Evolutionary conservation across 2,888 invertebrate genomes (phyloP).

Genomic region (Cylloceria caligata): DNA sequence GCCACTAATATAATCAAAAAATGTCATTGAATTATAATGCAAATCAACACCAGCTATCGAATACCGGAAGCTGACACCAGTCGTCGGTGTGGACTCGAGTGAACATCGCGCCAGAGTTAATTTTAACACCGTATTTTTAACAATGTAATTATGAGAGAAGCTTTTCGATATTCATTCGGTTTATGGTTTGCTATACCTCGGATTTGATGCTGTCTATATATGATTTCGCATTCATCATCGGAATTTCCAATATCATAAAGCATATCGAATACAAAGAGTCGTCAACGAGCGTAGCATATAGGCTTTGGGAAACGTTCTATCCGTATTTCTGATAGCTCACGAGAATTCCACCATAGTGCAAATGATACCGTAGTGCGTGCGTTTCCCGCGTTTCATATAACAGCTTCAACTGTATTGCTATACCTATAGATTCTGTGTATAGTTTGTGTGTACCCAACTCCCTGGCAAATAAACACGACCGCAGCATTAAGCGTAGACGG

Average conservation of each 20-base stretch:
- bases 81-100: too few relatives aligned
- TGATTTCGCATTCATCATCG: background rate
- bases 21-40: too few relatives aligned
- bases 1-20: too few relatives aligned
- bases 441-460: slow-evolving; percentile 13
- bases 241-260: background rate
- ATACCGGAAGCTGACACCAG: too few relatives aligned
- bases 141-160: background rate
- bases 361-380: slow-evolving; percentile 32
- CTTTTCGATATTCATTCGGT: background rate
- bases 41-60: too few relatives aligned
- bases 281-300: background rate
- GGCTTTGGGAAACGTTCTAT: slow-evolving; percentile 16
- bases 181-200: background rate
- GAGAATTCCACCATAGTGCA: slow-evolving; percentile 18
- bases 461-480: slow-evolving; percentile 44
- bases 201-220: background rate
- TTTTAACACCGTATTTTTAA: too few relatives aligned
- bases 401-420: slow-evolving; percentile 8
- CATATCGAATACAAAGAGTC: slow-evolving; percentile 21
- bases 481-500: slow-evolving; percentile 42
- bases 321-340: slow-evolving; percentile 3
- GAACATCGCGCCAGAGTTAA: too few relatives aligned
- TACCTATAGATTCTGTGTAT: slow-evolving; percentile 15
- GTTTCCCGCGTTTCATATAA: slow-evolving; percentile 10